Percentiles rank a stretch among this genome's conserved stretches.
These are phyloP conservation scores for Caenorhabditis latens DNA, from an alignment of 1,140 invertebrate species.

Conservation along the genomic window DNA sequence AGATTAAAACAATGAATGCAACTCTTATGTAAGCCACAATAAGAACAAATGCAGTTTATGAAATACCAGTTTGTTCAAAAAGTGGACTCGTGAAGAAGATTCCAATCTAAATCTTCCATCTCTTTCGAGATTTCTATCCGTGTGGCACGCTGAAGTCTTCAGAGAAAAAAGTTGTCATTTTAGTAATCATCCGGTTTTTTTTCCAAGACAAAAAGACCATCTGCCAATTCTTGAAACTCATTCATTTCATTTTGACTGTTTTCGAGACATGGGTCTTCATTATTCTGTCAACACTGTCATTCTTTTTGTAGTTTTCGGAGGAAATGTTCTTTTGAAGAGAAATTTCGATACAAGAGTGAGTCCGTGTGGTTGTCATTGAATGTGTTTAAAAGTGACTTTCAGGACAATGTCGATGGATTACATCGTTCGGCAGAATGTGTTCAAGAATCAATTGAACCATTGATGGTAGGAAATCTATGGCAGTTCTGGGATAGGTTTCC, in stretches of 20 bases:
- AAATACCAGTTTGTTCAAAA: not conserved
- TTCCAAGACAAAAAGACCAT: not conserved
- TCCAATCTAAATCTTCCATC: not conserved
- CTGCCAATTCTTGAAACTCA: not conserved
- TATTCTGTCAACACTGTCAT: constrained; percentile 13
- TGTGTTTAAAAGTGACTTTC: not conserved
- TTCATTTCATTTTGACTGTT: no score
- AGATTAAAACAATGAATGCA: not conserved
- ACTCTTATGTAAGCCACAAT: constrained; percentile 1
- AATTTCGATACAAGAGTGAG: constrained; percentile 31
- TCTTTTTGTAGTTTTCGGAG: constrained; percentile 29
- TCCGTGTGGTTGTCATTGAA: not conserved
- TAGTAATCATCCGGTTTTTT: not conserved
- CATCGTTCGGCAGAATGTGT: constrained; percentile 25
- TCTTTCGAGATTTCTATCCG: constrained; percentile 6
- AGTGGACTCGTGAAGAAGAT: constrained; percentile 26
- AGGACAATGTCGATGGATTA: constrained; percentile 10
- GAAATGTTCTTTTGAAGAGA: constrained; percentile 16
- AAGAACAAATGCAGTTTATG: not conserved
- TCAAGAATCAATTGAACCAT: constrained; percentile 14
- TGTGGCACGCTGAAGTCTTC: not conserved
- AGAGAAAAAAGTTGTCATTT: not conserved
- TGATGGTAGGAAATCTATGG: not conserved
- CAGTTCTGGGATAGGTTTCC: constrained; percentile 51
- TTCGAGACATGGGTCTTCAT: not conserved